These are phyloP conservation scores for Decapterus maruadsi DNA, from an alignment of 2,797 vertebrate genomes.

Conservation along the genomic window DNA sequence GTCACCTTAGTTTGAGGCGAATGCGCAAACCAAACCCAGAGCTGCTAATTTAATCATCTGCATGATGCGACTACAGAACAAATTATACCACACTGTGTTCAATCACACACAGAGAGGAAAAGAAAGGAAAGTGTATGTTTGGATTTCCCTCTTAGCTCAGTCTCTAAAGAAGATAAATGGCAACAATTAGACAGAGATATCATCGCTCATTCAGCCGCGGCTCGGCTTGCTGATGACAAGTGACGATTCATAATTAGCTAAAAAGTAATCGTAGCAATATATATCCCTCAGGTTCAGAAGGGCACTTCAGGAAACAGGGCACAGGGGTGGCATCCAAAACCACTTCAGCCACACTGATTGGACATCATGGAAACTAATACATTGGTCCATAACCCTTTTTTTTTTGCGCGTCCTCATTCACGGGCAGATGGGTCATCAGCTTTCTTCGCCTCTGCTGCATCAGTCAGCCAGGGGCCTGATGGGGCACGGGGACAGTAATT, in stretches of 20 bases:
- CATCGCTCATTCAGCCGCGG: background rate
- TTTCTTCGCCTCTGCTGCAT: constrained; percentile 11
- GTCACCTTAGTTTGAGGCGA: constrained; percentile 1
- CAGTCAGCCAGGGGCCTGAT: constrained; percentile 28
- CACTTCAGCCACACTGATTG: background rate
- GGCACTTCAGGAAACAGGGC: background rate
- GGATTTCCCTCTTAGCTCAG: background rate
- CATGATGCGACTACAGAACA: background rate
- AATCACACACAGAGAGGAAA: background rate
- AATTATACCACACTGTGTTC: background rate
- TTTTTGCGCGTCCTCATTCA: constrained; percentile 10
- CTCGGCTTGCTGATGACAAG: background rate
- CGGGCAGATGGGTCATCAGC: constrained; percentile 28
- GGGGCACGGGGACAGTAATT: constrained; percentile 34
- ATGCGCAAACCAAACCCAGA: background rate
- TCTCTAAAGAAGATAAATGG: background rate
- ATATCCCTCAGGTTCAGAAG: constrained; percentile 6
- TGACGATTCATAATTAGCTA: background rate
- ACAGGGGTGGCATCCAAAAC: background rate
- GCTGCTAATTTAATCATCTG: constrained; percentile 4
- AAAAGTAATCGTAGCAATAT: background rate
- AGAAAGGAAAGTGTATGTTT: background rate
- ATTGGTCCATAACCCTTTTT: constrained; percentile 13
- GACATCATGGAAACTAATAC: background rate
- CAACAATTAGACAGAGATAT: background rate